Percentiles rank a stretch among this genome's conserved stretches.
Conservation (phyloP, 2,113 vertebrate genomes). For the Alligator sinensis region DNA sequence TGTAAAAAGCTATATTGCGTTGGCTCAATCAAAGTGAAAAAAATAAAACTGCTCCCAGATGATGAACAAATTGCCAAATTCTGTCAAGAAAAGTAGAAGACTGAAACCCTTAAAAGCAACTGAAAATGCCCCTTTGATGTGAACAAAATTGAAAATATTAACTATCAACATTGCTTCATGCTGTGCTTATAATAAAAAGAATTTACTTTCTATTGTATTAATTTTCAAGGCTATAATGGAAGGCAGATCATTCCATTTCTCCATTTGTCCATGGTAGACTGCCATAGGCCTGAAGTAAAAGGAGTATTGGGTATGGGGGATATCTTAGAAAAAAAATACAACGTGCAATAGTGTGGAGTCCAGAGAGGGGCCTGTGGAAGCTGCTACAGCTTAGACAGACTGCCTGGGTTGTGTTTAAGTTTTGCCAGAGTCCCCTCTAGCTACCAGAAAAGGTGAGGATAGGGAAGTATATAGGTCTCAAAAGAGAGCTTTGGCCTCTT, state of each 20-base stretch:
- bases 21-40: too few species aligned
- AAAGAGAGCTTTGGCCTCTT: neutral
- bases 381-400: neutral
- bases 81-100: neutral
- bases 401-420: neutral
- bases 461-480: accelerated
- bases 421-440: neutral
- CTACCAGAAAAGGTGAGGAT: neutral
- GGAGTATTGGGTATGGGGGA: neutral
- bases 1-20: neutral
- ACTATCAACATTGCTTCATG: neutral
- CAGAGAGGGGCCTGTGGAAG: neutral
- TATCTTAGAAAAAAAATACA: neutral
- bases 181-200: neutral
- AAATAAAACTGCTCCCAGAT: neutral
- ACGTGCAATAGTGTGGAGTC: accelerated
- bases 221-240: neutral
- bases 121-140: neutral
- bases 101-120: neutral
- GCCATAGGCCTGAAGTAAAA: neutral
- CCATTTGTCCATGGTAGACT: neutral
- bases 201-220: neutral
- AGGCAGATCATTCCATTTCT: neutral
- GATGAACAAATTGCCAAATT: neutral
- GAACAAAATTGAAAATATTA: neutral